Conservation (phyloP, 2,113 vertebrate genomes). For the Bos javanicus region DNA sequence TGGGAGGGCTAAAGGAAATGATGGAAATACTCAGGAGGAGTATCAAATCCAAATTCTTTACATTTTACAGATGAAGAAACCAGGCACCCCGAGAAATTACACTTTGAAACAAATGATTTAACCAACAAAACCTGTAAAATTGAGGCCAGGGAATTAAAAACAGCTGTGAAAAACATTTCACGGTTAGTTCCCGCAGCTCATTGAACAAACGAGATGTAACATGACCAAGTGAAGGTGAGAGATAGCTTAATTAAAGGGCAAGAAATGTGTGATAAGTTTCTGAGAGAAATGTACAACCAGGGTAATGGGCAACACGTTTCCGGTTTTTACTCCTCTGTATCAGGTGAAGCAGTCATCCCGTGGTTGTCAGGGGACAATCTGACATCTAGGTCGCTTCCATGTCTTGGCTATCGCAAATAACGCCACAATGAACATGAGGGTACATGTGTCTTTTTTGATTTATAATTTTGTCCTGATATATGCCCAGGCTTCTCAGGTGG, state of each 20-base stretch:
- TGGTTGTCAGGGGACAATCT: not conserved
- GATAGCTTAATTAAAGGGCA: not conserved
- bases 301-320: not conserved
- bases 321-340: not conserved
- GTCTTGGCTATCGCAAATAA: not conserved
- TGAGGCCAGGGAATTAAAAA: not conserved
- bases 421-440: not conserved
- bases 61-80: not conserved
- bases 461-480: not conserved
- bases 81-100: not conserved
- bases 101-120: not conserved
- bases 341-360: not conserved
- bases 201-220: not conserved
- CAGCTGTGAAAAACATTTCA: constrained; percentile 2
- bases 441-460: not conserved
- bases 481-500: not conserved
- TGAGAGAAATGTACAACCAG: not conserved
- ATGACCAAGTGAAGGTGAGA: not conserved
- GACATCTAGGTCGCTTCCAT: not conserved
- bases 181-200: not conserved
- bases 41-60: not conserved
- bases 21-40: not conserved
- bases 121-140: constrained; percentile 15
- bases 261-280: not conserved
- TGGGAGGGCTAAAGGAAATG: not conserved